Percentiles rank a stretch among this genome's conserved stretches.
These are phyloP conservation scores for Acrobasis repandana DNA, from an alignment of 2,888 invertebrate genomes.

Conservation along the genomic window DNA sequence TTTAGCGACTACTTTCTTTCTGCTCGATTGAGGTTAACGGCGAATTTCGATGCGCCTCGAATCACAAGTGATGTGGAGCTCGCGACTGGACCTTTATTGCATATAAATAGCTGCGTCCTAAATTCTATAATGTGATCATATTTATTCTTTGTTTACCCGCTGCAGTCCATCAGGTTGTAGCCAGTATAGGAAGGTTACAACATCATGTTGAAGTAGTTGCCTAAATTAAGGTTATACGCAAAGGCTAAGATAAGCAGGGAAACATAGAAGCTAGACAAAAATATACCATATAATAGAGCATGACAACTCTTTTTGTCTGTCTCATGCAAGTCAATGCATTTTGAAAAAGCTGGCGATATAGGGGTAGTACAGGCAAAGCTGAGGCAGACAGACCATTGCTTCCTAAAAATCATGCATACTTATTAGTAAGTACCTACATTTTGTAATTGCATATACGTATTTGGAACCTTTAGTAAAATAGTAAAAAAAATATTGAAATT, in stretches of 20 bases:
- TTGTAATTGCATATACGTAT: too few relatives aligned
- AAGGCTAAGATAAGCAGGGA: neutral
- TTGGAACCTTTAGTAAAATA: too few relatives aligned
- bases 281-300: too few relatives aligned
- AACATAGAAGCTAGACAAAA: too few relatives aligned
- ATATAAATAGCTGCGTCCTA: slow-evolving; percentile 52
- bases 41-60: slow-evolving; percentile 64
- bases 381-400: too few relatives aligned
- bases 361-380: too few relatives aligned
- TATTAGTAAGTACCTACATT: too few relatives aligned
- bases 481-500: too few relatives aligned
- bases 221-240: slow-evolving; percentile 1
- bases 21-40: slow-evolving; percentile 74
- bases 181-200: slow-evolving; percentile 14
- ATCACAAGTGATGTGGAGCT: slow-evolving; percentile 57
- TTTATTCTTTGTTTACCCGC: slow-evolving; percentile 25
- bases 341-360: too few relatives aligned
- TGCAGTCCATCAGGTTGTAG: neutral
- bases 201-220: slow-evolving; percentile 4
- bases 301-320: too few relatives aligned
- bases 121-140: slow-evolving; percentile 30
- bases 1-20: slow-evolving; percentile 67
- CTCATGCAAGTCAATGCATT: too few relatives aligned
- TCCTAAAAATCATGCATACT: too few relatives aligned
- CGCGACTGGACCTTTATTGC: slow-evolving; percentile 46